Evolutionary conservation across 2,113 vertebrate species (phyloP).

Genomic region (Acanthisitta chloris): DNA sequence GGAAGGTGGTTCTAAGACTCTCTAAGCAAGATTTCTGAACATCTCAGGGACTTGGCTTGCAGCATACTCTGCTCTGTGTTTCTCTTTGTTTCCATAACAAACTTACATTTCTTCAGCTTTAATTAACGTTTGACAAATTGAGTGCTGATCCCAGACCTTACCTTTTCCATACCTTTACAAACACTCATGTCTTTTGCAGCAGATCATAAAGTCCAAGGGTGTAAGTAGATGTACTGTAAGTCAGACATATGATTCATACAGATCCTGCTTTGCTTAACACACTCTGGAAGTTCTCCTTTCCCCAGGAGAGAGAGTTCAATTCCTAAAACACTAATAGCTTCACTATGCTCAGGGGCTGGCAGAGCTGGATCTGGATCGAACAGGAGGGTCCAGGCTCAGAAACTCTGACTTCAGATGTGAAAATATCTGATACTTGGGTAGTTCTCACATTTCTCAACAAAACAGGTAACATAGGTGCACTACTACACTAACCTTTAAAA

Average conservation of each 20-base stretch:
- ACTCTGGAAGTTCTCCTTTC: conserved; percentile 2
- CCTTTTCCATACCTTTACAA: conserved; percentile 7
- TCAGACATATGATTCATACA: conserved; percentile 57
- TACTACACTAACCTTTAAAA: background rate
- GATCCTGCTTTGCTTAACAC: conserved; percentile 47
- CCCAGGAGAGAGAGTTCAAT: conserved; percentile 36
- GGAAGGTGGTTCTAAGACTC: background rate
- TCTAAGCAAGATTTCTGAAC: background rate
- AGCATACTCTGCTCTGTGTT: background rate
- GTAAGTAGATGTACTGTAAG: conserved; percentile 20
- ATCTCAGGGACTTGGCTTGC: background rate
- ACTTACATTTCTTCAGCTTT: background rate
- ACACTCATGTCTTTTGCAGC: background rate
- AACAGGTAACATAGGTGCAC: background rate
- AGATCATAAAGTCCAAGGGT: conserved; percentile 65
- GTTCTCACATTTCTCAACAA: background rate
- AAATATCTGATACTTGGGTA: background rate
- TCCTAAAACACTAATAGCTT: conserved; percentile 58
- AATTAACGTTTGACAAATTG: conserved; percentile 1
- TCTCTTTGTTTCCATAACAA: conserved; percentile 2
- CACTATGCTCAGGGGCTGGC: conserved; percentile 28
- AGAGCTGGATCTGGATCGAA: background rate
- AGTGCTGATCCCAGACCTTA: background rate
- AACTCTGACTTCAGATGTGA: background rate
- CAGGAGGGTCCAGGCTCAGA: background rate